These are phyloP conservation scores for Euproctis similis DNA, from an alignment of 2,888 invertebrate species.

Conservation along the genomic window DNA sequence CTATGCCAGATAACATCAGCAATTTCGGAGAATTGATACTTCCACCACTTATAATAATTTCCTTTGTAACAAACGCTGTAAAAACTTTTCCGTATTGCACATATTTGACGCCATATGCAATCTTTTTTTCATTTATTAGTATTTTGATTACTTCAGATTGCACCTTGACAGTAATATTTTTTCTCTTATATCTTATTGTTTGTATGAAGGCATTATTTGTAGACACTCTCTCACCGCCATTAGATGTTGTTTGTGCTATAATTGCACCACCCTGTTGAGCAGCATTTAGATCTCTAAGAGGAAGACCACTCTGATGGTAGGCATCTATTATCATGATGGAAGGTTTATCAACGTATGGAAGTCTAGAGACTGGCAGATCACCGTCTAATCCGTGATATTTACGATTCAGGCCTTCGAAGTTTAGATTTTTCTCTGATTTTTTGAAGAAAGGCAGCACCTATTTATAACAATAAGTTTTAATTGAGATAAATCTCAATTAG, in stretches of 20 bases:
- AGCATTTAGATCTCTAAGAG: slow-evolving; percentile 71
- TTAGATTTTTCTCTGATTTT: slow-evolving; percentile 75
- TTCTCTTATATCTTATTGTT: slow-evolving; percentile 71
- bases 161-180: slow-evolving; percentile 68
- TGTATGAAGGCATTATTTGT: slow-evolving; percentile 80
- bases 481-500: too few species aligned
- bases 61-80: slow-evolving; percentile 43
- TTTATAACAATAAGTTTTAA: too few species aligned
- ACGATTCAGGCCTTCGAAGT: slow-evolving; percentile 59
- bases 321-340: slow-evolving; percentile 70
- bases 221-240: slow-evolving; percentile 75
- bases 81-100: slow-evolving; percentile 21
- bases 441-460: slow-evolving; percentile 49
- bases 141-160: slow-evolving; percentile 71
- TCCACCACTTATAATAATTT: slow-evolving; percentile 50
- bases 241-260: slow-evolving; percentile 72
- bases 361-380: slow-evolving; percentile 75
- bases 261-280: slow-evolving; percentile 72
- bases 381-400: slow-evolving; percentile 77
- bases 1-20: slow-evolving; percentile 53
- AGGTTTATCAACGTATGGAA: slow-evolving; percentile 76
- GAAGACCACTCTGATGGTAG: slow-evolving; percentile 76
- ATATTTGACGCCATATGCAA: slow-evolving; percentile 46
- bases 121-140: slow-evolving; percentile 64
- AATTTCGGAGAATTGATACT: slow-evolving; percentile 44